Evolutionary conservation across 2,888 invertebrate genomes (phyloP), one percentile per base, ranked within the genome.

Genomic region (Melinaea menophilus): DNA sequence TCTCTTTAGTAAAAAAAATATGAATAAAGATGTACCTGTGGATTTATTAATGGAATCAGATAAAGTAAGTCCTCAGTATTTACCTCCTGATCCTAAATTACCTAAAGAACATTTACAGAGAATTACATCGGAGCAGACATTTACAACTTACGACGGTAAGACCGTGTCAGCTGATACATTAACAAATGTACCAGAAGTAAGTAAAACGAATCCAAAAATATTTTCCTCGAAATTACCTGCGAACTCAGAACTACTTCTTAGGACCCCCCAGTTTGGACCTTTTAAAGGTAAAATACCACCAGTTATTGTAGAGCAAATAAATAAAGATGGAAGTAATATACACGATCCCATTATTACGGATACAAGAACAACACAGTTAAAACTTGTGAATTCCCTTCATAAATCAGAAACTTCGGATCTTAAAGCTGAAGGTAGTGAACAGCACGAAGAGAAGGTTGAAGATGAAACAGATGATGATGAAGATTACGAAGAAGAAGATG

Each of bases 91-190:
- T 61, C 89, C 91, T 64, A 89, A 93, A 72, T 55, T 79, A 37
- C 79, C 84, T 9, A 87, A 86, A 75, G 92, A 90, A 68, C 90
- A 87, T 62, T 91, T 89, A 59, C 87, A 92, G 67, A 90, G 90
- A 58, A 71, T 89, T 12, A 76, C 79, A 5, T 71, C 67, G 3
- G 77, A 75, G 31, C 80, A 85, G 71, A 92, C 94, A 0, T 93
- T 94, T 35, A 93, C 95, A 4, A 93, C 95, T 0, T 96, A 94
- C 72, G 95, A 96, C 72, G 96, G 95, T 0, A 95, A 95, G 81
- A 93, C 92, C 57, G 92, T 96, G 4, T 93, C 94, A 1, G 95
- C 95, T 55, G 88, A 90, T 31, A 92, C 91, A 1, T 77, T 94
- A 55, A 92, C 93, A 0, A 92, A 93, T 70, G 84, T 93, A 11